Percentiles rank a stretch among this genome's conserved stretches.
These are phyloP conservation scores for Panthera tigris DNA, from an alignment of 2,113 vertebrate species.

Conservation along the genomic window DNA sequence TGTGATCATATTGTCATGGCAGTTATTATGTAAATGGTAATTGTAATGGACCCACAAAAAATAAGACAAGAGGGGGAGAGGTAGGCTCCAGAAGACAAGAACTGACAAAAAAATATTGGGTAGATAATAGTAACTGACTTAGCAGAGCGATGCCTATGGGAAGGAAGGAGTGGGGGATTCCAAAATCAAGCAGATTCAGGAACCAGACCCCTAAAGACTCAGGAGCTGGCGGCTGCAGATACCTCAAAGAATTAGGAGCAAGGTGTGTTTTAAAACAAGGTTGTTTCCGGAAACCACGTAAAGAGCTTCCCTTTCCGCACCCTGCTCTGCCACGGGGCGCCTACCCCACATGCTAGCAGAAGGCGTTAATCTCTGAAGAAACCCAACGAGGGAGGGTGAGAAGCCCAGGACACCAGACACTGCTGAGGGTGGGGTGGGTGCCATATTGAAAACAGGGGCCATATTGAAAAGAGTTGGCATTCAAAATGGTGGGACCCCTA, in stretches of 20 bases:
- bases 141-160: neutral
- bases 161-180: neutral
- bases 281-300: neutral
- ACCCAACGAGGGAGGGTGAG: neutral
- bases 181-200: neutral
- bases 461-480: neutral
- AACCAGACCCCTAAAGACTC: neutral
- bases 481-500: neutral
- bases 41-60: neutral
- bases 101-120: neutral
- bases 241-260: neutral
- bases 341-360: neutral
- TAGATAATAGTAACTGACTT: neutral
- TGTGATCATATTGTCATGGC: accelerated
- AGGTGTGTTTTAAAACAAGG: neutral
- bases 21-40: neutral
- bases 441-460: neutral
- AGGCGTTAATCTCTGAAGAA: neutral
- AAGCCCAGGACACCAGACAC: neutral
- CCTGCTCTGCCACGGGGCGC: accelerated
- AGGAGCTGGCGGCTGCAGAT: neutral
- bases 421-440: accelerated
- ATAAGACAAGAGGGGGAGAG: neutral
- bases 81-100: neutral
- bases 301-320: neutral